A percentile compares a stretch with the other conserved stretches of the same genome.
Evolutionary conservation across 2,113 vertebrate species (phyloP).

Genomic region (Microcebus ravelobensis): DNA sequence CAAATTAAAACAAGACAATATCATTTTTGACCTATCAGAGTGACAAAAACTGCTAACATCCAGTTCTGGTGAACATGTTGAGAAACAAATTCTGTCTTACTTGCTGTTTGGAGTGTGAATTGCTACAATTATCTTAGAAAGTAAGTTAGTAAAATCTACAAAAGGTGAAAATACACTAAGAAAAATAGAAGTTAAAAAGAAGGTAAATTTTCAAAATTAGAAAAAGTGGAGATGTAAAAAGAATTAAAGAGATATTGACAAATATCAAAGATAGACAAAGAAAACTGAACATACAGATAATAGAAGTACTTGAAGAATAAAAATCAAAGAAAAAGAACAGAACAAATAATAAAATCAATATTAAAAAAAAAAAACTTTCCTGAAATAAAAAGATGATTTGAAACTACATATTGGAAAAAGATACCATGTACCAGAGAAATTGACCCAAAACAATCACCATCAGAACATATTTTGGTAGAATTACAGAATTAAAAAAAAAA

Average conservation of each 20-base stretch:
- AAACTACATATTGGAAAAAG: background rate
- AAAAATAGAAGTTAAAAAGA: background rate
- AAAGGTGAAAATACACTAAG: background rate
- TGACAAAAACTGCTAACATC: background rate
- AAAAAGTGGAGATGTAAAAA: background rate
- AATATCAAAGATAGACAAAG: background rate
- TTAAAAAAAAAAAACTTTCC: background rate
- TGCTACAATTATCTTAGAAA: background rate
- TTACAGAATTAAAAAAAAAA: background rate
- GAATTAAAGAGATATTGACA: background rate
- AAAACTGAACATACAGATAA: background rate
- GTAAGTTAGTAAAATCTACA: background rate
- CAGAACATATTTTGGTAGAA: background rate
- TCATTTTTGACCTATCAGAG: background rate
- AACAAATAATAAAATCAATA: background rate
- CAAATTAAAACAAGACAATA: background rate
- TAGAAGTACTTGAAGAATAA: background rate
- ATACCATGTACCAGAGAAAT: background rate
- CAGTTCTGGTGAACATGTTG: too few species aligned
- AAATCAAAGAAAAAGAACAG: background rate
- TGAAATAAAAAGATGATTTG: background rate
- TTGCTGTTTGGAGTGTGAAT: background rate
- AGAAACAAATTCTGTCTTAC: background rate
- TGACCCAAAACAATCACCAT: background rate
- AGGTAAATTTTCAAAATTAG: background rate